Base-by-base conservation (phyloP, 2,888 invertebrate genomes). In the Cheilosia scutellata region DNA sequence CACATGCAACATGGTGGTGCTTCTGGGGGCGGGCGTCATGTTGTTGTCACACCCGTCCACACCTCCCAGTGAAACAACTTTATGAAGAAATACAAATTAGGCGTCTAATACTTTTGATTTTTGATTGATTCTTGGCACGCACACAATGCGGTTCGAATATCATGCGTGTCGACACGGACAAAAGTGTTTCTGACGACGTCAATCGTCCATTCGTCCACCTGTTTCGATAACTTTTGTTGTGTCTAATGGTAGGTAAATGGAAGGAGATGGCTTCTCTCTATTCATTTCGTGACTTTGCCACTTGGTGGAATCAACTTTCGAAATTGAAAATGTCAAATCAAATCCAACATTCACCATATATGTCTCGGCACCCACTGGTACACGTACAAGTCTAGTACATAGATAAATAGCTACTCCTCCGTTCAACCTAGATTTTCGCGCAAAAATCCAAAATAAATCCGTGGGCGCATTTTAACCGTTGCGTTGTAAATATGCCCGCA, bases 51-150 rank as follows among this genome's bases (percentile, higher is more conserved):
- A 57, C 65, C 74, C 57, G 25, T 51, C 53, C 51, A 6, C 47
- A 40, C 29, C 9, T 37, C 16, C 20, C 27, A 44, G 25, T 13
- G 16, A 20, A 11, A 20, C 5, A 63, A 9, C 9, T 27, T 42
- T 11, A 74, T 33, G 5, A 47, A 63, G 44, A 75, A 65, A 57
- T 60, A 53, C 66, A 72, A 60, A 66, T 66, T 63, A 42, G 49
- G n/a, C 70, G 47, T 29, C 33, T 72, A 20, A 65, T 37, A 33
- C 53, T 60, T 84, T 71, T 65, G 84, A 84, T 76, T 75, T 75
- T 60, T 84, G 84, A 84, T 84, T 84, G 71, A 84, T 80, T 49
- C 80, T 55, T 42, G 5, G n/a, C 84, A 84, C 84, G 84, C 75
- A 78, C 25, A 71, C 6, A 11, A 27, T 31, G 31, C 29, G 25